Conservation (phyloP, 2,888 invertebrate genomes). For the Ophion ellenae region DNA sequence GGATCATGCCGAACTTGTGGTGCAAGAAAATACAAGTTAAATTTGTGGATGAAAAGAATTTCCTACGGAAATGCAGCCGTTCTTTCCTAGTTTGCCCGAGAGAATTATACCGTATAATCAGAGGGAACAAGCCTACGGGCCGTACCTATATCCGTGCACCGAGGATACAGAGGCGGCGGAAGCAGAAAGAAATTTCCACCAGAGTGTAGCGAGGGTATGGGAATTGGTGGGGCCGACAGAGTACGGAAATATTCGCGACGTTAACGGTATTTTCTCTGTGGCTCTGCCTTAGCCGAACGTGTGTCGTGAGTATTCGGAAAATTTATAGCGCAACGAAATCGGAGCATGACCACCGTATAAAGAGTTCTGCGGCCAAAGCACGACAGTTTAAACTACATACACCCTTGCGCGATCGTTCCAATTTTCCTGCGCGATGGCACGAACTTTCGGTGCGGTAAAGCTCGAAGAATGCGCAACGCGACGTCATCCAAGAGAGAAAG, state of each 20-base stretch:
- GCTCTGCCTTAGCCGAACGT: conserved; percentile 17
- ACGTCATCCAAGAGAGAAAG: not conserved
- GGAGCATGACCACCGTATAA: conserved; percentile 1
- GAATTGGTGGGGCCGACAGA: conserved; percentile 13
- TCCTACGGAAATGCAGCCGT: conserved; percentile 14
- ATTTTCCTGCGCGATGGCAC: conserved; percentile 7
- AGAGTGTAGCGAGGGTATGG: not conserved
- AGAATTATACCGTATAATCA: conserved; percentile 45
- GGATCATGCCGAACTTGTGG: not conserved
- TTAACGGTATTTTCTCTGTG: conserved; percentile 18
- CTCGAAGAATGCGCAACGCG: conserved; percentile 12
- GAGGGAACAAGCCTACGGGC: conserved; percentile 11
- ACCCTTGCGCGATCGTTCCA: conserved; percentile 21
- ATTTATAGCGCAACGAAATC: conserved; percentile 58
- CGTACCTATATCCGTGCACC: not conserved
- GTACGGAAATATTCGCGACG: conserved; percentile 31
- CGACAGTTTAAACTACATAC: conserved; percentile 17
- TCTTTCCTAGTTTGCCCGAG: conserved; percentile 14
- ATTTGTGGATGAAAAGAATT: conserved; percentile 43
- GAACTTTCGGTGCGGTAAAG: conserved; percentile 21
- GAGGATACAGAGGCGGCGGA: not conserved
- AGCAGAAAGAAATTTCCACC: not conserved
- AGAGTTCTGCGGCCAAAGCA: conserved; percentile 2
- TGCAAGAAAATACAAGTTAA: conserved; percentile 31
- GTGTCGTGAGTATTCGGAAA: conserved; percentile 57